Evolutionary conservation across 1,140 invertebrate genomes (phyloP).

Genomic region (Bradynema listronoti): DNA sequence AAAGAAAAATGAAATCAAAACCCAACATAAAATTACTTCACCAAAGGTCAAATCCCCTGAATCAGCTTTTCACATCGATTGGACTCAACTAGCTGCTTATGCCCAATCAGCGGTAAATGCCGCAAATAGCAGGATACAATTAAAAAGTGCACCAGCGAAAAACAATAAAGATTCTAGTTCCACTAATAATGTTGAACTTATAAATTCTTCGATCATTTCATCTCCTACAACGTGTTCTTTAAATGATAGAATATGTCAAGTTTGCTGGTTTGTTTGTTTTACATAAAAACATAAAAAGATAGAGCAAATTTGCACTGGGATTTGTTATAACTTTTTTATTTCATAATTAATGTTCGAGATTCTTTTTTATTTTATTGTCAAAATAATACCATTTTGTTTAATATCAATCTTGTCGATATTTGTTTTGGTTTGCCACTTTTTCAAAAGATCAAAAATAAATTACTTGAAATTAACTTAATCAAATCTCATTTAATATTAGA

Average conservation of each 20-base stretch:
- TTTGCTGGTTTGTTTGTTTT: conserved; percentile 26
- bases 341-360: not conserved
- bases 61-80: too few species aligned
- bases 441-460: too few species aligned
- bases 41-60: too few species aligned
- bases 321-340: not conserved
- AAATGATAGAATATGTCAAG: conserved; percentile 24
- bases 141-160: not conserved
- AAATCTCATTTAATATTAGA: too few species aligned
- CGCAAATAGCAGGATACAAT: not conserved
- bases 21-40: too few species aligned
- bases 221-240: too few species aligned
- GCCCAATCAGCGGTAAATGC: not conserved
- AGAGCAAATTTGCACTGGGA: not conserved
- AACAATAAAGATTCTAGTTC: not conserved
- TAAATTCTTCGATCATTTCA: too few species aligned
- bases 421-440: too few species aligned
- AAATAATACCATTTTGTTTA: not conserved
- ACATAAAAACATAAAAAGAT: not conserved
- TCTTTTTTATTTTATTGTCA: not conserved
- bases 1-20: not conserved
- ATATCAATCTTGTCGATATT: too few species aligned
- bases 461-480: too few species aligned
- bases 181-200: not conserved
- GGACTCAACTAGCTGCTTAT: not conserved